Conservation (phyloP, 1,140 invertebrate species). For the Tetraneura akinire region DNA sequence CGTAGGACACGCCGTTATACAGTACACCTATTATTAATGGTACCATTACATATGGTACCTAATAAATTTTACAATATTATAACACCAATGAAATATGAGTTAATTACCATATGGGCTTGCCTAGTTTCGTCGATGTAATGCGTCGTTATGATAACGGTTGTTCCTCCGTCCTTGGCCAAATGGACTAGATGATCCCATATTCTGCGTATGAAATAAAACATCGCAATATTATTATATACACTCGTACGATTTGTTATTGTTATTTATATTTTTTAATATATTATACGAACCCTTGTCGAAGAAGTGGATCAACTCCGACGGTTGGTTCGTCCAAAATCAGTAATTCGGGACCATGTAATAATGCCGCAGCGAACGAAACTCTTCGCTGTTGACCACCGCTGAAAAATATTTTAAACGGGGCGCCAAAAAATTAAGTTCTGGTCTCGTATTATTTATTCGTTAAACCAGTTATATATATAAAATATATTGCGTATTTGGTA, state of each 20-base stretch:
- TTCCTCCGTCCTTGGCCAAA: constrained; percentile 77
- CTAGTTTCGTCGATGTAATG: constrained; percentile 92
- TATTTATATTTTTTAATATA: background rate
- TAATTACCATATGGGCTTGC: constrained; percentile 79
- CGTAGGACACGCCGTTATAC: too few relatives aligned
- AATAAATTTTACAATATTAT: background rate
- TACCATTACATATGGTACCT: too few relatives aligned
- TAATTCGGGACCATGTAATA: constrained; percentile 85
- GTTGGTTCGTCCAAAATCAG: constrained; percentile 92
- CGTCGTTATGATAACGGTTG: constrained; percentile 91
- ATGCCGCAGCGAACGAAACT: constrained; percentile 81
- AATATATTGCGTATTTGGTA: too few relatives aligned
- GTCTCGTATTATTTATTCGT: too few relatives aligned
- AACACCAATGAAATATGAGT: background rate
- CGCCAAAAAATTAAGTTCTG: too few relatives aligned
- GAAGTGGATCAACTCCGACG: constrained; percentile 85
- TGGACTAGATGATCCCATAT: constrained; percentile 90
- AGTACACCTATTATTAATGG: too few relatives aligned
- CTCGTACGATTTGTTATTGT: background rate
- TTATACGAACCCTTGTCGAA: constrained; percentile 75
- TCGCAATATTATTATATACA: background rate
- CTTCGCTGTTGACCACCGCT: constrained; percentile 89
- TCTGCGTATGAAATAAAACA: constrained; percentile 59
- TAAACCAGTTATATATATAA: background rate
- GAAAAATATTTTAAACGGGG: background rate